Conservation (phyloP, 2,113 vertebrate genomes). For the Actenoides lindsayi region DNA sequence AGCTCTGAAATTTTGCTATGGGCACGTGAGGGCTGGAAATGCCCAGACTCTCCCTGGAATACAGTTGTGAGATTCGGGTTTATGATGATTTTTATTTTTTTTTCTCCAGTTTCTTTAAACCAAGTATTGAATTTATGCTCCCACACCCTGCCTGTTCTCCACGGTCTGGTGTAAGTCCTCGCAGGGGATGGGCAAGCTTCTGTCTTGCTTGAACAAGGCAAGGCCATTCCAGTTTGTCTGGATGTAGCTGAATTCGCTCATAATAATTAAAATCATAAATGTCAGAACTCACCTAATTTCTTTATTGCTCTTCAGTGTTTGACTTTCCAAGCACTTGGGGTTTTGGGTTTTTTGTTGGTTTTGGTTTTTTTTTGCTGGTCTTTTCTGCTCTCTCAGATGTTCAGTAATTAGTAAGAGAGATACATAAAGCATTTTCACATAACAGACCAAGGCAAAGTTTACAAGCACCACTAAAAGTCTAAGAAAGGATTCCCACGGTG, state of each 20-base stretch:
- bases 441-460: neutral
- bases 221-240: rapidly evolving
- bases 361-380: neutral
- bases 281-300: neutral
- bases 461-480: neutral
- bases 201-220: neutral
- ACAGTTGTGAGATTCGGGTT: neutral
- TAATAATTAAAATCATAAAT: neutral
- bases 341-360: neutral
- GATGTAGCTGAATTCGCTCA: neutral
- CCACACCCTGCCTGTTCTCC: neutral
- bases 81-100: neutral
- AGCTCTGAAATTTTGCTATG: neutral
- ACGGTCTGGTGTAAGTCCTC: rapidly evolving
- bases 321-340: neutral
- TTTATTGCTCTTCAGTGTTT: neutral
- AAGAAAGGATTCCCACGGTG: neutral
- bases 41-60: neutral
- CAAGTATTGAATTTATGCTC: neutral
- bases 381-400: neutral
- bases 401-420: neutral
- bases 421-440: neutral
- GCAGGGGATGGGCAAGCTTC: neutral
- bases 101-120: neutral
- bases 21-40: neutral